Evolutionary conservation across 2,888 invertebrate genomes (phyloP), one percentile per base, ranked within the genome.

Genomic region (Acleris emargana): DNA sequence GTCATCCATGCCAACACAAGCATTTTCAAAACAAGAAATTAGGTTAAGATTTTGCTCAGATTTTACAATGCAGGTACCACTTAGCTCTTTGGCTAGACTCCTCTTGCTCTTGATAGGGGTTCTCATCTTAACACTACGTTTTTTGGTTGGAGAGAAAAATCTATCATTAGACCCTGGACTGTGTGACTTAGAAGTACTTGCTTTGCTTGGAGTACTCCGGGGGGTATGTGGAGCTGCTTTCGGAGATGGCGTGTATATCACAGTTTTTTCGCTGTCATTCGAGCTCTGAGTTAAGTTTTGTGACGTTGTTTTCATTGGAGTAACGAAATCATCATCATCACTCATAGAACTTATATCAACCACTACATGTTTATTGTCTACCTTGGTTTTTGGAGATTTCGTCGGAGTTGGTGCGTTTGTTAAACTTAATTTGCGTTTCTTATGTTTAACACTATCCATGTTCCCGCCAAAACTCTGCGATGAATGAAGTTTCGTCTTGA

Each of bases 81-180:
- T 57, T 32, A 61, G 38, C n/a, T 63, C 62, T 43, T 18, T 51
- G 5, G 3, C 67, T 18, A 90, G 78, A 69, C 81, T 87, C 59
- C 78, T 82, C 59, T 82, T 86, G 2, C 71, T 77, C 67, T 73
- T 78, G 4, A 50, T 64, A 32, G 84, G 80, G 58, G 76, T 74
- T 54, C 64, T 81, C 62, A 80, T 76, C 17, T 67, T 58, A 0
- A 85, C 71, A 67, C 69, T 70, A 13, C 83, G 76, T 64, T 88
- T 89, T 69, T 88, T 89, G 2, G 71, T 76, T 5, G 90, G 90
- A 2, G 90, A 90, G 73, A 71, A 90, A 69, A 77, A 89, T 67
- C 80, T 87, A 4, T 70, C 72, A 20, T 70, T 76, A 7, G 81
- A 74, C 42, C 69, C 70, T 11, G 83, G 73, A 49, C 71, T 75